Base-by-base conservation (phyloP, 2,888 invertebrate species). In the Itoplectis maculator region DNA sequence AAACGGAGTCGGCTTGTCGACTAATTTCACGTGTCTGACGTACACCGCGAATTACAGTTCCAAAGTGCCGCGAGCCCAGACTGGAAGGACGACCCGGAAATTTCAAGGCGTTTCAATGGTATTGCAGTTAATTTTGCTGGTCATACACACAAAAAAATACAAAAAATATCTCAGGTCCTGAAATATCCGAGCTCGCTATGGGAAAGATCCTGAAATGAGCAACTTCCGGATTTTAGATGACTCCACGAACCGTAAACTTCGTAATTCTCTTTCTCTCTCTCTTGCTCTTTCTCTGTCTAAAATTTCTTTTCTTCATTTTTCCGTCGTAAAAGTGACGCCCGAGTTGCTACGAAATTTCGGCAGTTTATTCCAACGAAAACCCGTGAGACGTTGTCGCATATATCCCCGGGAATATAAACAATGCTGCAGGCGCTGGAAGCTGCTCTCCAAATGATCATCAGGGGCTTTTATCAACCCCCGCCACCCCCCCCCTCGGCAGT, bases 101-200 rank as follows among this genome's bases (percentile, higher is more conserved):
- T 83, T 79, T 80, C 76, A 70, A 54, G 77, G 74, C 82, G 69
- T 82, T 85, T 84, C 80, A 79, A 81, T 81, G 85, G 86, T 85
- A 88, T 87, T 79, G 73, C 76, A 77, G 87, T 87, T 87, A 89
- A 91, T 87, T 89, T 80, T 40, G 40, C 54, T 20, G n/a, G 42
- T 2, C n/a, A 23, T 5, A 29, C 20, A 6, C 49, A 51, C 15
- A 6, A n/a, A n/a, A n/a, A n/a, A n/a, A n/a, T n/a, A n/a, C n/a
- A n/a, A n/a, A n/a, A n/a, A n/a, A n/a, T 6, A 29, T 56, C 56
- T 42, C 56, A 15, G 9, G 5, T 11, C 9, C 63, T 18, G n/a
- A n/a, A n/a, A n/a, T n/a, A n/a, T 11, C 18, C 20, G 11, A 45
- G 2, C 2, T 45, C 23, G 45, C 65, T 15, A 66, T 9, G 23